Percentiles rank a stretch among this genome's conserved stretches.
These are phyloP conservation scores for Hymenochirus boettgeri DNA, from an alignment of 2,113 vertebrate genomes.

Conservation along the genomic window DNA sequence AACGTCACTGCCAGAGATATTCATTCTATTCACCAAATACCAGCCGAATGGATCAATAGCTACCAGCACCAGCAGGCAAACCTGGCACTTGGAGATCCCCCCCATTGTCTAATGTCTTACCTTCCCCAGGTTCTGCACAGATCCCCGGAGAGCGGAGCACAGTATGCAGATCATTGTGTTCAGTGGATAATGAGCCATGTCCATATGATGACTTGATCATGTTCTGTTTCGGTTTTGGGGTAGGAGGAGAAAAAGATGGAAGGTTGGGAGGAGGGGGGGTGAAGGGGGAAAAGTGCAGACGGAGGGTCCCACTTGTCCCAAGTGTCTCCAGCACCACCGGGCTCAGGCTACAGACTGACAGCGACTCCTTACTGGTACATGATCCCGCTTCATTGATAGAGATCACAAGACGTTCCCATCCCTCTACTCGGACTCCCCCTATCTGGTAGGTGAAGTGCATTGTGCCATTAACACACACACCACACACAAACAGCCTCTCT, in stretches of 20 bases:
- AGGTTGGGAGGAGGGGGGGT: constrained; percentile 71
- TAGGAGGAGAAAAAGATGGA: constrained; percentile 42
- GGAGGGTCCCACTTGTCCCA: constrained; percentile 76
- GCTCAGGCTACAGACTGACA: constrained; percentile 45
- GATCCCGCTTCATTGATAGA: constrained; percentile 80
- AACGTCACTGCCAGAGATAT: constrained; percentile 82
- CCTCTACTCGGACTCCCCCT: constrained; percentile 86
- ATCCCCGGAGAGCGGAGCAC: constrained; percentile 55
- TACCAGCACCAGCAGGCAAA: no score
- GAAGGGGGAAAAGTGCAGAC: constrained; percentile 65
- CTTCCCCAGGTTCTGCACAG: constrained; percentile 56
- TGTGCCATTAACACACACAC: constrained; percentile 79
- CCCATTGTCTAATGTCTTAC: constrained; percentile 71
- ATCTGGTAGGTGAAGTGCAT: constrained; percentile 92
- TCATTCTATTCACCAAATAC: no score
- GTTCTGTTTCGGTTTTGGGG: constrained; percentile 69
- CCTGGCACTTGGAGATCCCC: constrained; percentile 35
- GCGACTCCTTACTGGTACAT: constrained; percentile 67
- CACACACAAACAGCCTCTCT: constrained; percentile 63
- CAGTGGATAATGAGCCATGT: constrained; percentile 93
- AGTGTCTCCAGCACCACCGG: constrained; percentile 75
- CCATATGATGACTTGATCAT: constrained; percentile 94
- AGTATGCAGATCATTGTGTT: constrained; percentile 72
- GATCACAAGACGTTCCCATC: constrained; percentile 76
- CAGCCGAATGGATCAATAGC: no score